phyloP scores from a whole-genome alignment of 2,888 invertebrate genomes.

The Syritta pipiens region DNA sequence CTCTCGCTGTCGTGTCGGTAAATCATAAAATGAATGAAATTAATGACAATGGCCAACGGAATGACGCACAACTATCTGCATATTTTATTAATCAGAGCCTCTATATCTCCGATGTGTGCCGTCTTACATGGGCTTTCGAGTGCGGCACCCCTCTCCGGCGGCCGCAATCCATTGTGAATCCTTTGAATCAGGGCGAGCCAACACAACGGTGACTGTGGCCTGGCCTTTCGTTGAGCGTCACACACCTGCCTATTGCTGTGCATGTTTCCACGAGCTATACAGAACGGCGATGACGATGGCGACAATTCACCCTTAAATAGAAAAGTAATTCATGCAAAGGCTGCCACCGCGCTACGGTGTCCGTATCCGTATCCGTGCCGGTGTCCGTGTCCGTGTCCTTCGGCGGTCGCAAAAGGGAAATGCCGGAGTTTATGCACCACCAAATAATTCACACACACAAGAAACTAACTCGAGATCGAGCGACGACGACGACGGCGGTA shows the following conservation, averaged over 20 bases:
- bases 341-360: constrained; percentile 22
- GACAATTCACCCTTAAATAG: constrained; percentile 49
- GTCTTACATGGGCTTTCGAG: constrained; percentile 53
- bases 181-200: constrained; percentile 40
- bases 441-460: constrained; percentile 66
- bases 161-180: constrained; percentile 54
- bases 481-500: not conserved
- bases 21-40: constrained; percentile 65
- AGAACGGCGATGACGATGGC: not conserved
- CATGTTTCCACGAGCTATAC: not conserved
- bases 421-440: constrained; percentile 62
- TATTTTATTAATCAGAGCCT: constrained; percentile 55
- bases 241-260: constrained; percentile 54
- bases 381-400: constrained; percentile 17
- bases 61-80: constrained; percentile 60
- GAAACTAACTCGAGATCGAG: constrained; percentile 6
- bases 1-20: constrained; percentile 9
- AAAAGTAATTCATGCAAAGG: constrained; percentile 58
- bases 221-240: constrained; percentile 43
- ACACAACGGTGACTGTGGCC: not conserved
- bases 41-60: constrained; percentile 62
- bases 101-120: constrained; percentile 43
- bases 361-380: no score
- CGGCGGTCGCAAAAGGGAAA: constrained; percentile 47
- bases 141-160: constrained; percentile 35